Evolutionary conservation across 2,888 invertebrate genomes (phyloP), one percentile per base, ranked within the genome.

Genomic region (Meandrusa payeni): DNA sequence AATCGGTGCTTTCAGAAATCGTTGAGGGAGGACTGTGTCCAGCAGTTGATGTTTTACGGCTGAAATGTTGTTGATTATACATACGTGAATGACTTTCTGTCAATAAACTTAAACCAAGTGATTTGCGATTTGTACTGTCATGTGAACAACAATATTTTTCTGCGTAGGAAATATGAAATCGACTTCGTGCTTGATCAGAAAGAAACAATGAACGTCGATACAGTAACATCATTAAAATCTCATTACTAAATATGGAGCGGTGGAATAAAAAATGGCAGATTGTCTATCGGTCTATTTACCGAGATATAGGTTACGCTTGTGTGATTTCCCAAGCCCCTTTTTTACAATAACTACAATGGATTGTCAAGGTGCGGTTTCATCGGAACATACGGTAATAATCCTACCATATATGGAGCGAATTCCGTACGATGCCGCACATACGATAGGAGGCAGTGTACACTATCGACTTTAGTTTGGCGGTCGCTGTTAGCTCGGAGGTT

Each of bases 331-430:
- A 69, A 72, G 69, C 69, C 72, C 63, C 59, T 64, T 68, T 62
- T 61, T 54, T 15, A 32, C 29, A 46, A 47, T 51, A 29, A 43
- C 54, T 58, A 65, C 64, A 72, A 69, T 63, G 52, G 34, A n/a
- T 48, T 50, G 52, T 51, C 51, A 54, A 63, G 67, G 70, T 41
- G 66, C 50, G 65, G 68, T 59, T 47, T 49, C 55, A 48, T 57
- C 54, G 50, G 34, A 41, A 31, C 22, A 27, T 6, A 29, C 38
- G 39, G 48, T 46, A 50, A 50, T 59, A 53, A 57, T 54, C 59
- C 51, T 61, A 62, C 80, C 80, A 77, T 82, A 82, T 81, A 82
- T 63, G 83, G 83, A 46, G 41, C 57, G 78, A 76, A 79, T 80
- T 73, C 76, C 75, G 61, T 59, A 57, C 64, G 59, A 54, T 57